Evolutionary conservation across 1,140 invertebrate species (phyloP), one percentile per base, ranked within the genome.

Genomic region (Cephus cinctus): DNA sequence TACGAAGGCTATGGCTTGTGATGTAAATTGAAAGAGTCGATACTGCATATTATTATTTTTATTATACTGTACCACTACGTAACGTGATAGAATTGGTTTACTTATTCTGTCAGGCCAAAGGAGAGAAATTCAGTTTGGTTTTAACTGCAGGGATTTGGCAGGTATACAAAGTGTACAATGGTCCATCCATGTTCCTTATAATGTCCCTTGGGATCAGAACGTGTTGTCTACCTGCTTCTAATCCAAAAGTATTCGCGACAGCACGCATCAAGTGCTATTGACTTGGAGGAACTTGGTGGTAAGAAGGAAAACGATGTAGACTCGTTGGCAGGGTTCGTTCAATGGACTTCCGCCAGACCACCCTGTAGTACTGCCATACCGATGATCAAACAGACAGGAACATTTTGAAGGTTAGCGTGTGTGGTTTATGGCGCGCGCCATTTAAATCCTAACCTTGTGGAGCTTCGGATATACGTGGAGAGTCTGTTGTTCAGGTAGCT

Each of bases 181-280:
- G 51, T 54, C 49, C 54, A 51, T 36, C 59, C 59, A 61, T 63
- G 61, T 57, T 59, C 39, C 46, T 51, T 45, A 41, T 61, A 54
- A 48, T 46, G 43, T 61, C 54, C 38, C 21, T 18, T 47, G 45
- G 60, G 56, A 57, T 59, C 56, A 36, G 54, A 50, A 22, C 39
- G 40, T 49, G 38, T 36, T 15, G 52, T 50, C 46, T 59, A 57
- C 53, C 50, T 59, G 56, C 36, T 2, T 32, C 54, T 64, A 63
- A 65, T 63, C 62, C 62, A 56, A 56, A 59, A 61, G 58, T 47
- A 52, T 52, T 57, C 58, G 62, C 61, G 42, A 47, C 47, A 61
- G 41, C 62, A 63, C 61, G 61, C 46, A 63, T 47, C 47, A 22
- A 42, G 40, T 41, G 18, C 18, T 41, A 23, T 41, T 41, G 14